Evolutionary conservation across 2,113 vertebrate species (phyloP).

Genomic region (Aix galericulata): DNA sequence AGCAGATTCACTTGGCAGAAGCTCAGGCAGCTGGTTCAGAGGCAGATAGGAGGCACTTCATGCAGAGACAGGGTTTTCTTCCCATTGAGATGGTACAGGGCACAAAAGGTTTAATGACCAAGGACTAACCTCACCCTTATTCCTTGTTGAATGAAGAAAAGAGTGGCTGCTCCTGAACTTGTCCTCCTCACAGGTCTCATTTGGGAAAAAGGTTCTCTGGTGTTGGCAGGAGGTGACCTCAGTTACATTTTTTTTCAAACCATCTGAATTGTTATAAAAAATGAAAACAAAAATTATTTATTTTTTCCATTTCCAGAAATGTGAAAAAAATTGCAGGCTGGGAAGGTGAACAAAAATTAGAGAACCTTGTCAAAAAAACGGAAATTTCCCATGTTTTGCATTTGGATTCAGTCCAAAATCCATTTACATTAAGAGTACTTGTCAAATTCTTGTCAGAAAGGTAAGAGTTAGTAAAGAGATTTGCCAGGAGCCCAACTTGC

Average conservation of each 20-base stretch:
- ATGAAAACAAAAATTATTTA: not conserved
- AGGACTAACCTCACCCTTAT: not conserved
- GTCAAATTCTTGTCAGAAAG: constrained; percentile 4
- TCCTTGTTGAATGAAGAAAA: not conserved
- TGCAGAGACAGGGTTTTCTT: not conserved
- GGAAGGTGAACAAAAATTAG: not conserved
- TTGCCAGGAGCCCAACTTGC: not conserved
- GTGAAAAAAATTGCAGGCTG: not conserved
- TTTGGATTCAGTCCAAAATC: not conserved
- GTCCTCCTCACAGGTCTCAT: not conserved
- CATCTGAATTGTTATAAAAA: not conserved
- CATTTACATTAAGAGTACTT: not conserved
- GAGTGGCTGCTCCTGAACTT: not conserved
- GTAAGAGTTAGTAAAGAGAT: not conserved
- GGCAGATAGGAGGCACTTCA: not conserved
- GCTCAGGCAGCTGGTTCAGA: not conserved
- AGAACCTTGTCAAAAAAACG: not conserved
- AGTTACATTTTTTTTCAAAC: not conserved
- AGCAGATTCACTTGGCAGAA: not conserved
- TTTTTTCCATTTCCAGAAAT: not conserved
- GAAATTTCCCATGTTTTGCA: not conserved
- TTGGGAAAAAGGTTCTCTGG: not conserved
- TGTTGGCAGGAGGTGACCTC: not conserved
- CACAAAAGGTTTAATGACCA: not conserved
- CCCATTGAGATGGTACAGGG: not conserved